A percentile compares a stretch with the other conserved stretches of the same genome.
Conservation (phyloP, 2,888 invertebrate genomes). For the Cheilosia pagana region DNA sequence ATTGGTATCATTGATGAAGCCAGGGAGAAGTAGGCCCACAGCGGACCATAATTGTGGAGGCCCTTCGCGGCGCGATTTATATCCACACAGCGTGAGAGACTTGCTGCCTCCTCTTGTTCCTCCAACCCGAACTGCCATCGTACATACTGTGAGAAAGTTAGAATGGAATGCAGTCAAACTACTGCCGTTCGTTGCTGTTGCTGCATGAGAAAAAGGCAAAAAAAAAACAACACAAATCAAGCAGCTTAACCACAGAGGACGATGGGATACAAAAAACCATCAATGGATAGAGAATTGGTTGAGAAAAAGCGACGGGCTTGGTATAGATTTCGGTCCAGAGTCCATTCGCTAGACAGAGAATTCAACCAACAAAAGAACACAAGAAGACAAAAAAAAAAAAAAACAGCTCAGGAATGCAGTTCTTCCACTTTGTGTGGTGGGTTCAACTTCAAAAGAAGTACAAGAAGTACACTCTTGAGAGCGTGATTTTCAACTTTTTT, state of each 20-base stretch:
- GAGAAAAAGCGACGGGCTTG: constrained; percentile 58
- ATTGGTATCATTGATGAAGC: constrained; percentile 74
- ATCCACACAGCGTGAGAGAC: constrained; percentile 65
- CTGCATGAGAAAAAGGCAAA: constrained; percentile 56
- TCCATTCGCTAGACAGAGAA: constrained; percentile 70
- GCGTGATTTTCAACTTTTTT: constrained; percentile 58
- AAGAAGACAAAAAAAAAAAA: constrained; percentile 34
- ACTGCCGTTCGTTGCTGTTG: constrained; percentile 36
- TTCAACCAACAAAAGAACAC: constrained; percentile 58
- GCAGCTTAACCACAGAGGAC: constrained; percentile 66
- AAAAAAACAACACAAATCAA: constrained; percentile 60
- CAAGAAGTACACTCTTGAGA: constrained; percentile 72
- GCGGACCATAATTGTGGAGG: constrained; percentile 62
- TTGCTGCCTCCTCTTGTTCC: constrained; percentile 39
- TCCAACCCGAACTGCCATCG: constrained; percentile 9
- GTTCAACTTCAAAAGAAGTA: constrained; percentile 72
- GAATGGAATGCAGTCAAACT: constrained; percentile 78
- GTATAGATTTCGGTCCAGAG: constrained; percentile 74
- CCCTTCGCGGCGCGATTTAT: constrained; percentile 68
- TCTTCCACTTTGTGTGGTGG: constrained; percentile 71
- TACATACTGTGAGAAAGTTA: constrained; percentile 77
- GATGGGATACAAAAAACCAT: constrained; percentile 74
- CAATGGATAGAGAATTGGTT: constrained; percentile 74
- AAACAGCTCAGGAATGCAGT: constrained; percentile 70
- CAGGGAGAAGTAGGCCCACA: constrained; percentile 53